These are phyloP conservation scores for Sepioteuthis lessoniana DNA, from an alignment of 2,888 invertebrate species.

Conservation along the genomic window DNA sequence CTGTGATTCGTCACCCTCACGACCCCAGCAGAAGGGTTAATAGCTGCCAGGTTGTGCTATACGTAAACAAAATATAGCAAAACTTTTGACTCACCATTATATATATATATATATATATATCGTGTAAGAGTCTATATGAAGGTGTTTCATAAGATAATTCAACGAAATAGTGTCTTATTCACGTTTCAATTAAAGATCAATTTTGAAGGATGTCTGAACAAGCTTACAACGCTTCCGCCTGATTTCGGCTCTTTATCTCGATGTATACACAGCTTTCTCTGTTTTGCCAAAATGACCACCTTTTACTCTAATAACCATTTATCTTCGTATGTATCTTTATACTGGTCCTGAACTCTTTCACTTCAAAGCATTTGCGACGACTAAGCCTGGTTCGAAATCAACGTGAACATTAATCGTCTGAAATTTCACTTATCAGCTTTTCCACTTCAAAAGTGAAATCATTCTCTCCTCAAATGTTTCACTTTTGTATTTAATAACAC, in stretches of 20 bases:
- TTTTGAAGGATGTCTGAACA: background rate
- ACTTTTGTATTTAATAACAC: background rate
- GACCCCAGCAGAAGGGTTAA: too few relatives aligned
- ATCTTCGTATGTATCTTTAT: background rate
- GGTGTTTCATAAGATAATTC: background rate
- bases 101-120: too few relatives aligned
- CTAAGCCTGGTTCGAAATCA: background rate
- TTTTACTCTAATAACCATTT: background rate
- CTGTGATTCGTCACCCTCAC: too few relatives aligned
- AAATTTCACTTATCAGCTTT: background rate
- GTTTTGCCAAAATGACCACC: background rate
- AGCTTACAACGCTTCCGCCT: background rate
- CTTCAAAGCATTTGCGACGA: background rate
- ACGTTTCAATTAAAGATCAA: background rate
- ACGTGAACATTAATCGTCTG: background rate
- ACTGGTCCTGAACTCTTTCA: background rate
- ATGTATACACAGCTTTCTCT: background rate
- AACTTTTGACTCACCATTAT: too few relatives aligned
- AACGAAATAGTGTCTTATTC: background rate
- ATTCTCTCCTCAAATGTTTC: background rate
- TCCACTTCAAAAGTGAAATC: background rate
- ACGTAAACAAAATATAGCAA: too few relatives aligned
- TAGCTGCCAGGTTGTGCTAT: too few relatives aligned
- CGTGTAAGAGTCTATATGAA: too few relatives aligned
- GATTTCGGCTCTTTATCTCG: background rate